Evolutionary conservation across 1,140 invertebrate genomes (phyloP), one percentile per base, ranked within the genome.

Genomic region (Lepidostoma basale): DNA sequence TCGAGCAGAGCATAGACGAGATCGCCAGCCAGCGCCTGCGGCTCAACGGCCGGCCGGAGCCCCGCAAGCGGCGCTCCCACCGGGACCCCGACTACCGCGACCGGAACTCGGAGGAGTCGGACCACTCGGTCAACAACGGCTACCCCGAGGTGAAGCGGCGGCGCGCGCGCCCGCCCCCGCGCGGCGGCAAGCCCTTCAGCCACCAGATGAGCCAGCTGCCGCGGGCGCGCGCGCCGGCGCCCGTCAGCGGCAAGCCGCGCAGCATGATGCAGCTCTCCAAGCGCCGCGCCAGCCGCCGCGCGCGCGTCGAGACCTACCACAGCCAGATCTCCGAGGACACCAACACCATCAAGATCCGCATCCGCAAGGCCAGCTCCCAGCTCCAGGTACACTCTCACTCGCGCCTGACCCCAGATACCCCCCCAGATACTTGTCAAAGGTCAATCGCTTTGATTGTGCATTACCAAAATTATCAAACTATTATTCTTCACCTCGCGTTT

Each of bases 181-280:
- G 78, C 68, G 80, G 79, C 79, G 81, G 81, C 62, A 83, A 83
- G 78, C 81, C 81, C 20, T 82, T 79, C 76, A 82, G 80, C 76
- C 81, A 83, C 79, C 77, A 81, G 81, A 79, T 83, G 78, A 82
- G 81, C 79, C 81, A 81, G 81, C 79, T 82, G 80, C 80, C 79
- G 73, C 81, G 78, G 78, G 70, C 78, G 74, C 73, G 80, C 79
- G 69, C 78, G 75, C 73, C 80, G 79, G 10, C 75, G 72, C 81
- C 81, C 66, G 78, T 77, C 76, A 81, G 80, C 78, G 82, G 82
- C 26, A 83, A 83, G 75, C 82, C 82, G 25, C 78, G 81, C 22
- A 81, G 79, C 49, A 83, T 83, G 82, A 73, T 83, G 75, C 77
- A 75, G 66, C 76, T 82, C 67, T 78, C 77, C 77, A 78, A 74